Percentiles rank a stretch among this genome's conserved stretches.
phyloP scores from a whole-genome alignment of 2,113 vertebrate species.

The Pangasianodon hypophthalmus region DNA sequence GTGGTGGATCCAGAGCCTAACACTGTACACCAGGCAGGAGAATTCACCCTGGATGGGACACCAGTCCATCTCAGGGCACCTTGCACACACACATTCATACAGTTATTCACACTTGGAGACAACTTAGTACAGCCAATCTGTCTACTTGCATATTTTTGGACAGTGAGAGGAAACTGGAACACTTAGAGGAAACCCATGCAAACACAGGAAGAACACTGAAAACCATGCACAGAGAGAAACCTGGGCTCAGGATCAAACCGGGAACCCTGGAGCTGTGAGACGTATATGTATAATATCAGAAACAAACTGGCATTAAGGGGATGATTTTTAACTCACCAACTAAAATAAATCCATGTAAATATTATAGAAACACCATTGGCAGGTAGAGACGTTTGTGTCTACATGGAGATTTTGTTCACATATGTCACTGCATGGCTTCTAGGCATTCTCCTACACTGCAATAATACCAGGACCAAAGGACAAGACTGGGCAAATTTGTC shows the following conservation, averaged over 20 bases:
- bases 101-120: neutral
- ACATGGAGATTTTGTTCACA: neutral
- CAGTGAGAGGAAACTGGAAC: neutral
- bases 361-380: no score
- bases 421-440: no score
- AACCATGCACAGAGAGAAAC: no score
- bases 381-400: neutral
- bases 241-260: neutral
- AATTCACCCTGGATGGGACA: no score
- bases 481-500: no score
- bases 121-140: neutral
- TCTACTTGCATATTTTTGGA: neutral
- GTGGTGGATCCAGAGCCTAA: no score
- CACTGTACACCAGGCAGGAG: no score
- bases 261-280: neutral
- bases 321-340: neutral
- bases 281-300: neutral
- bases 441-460: no score
- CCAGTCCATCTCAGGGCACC: no score
- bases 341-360: neutral
- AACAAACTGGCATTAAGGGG: neutral
- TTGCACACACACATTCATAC: neutral
- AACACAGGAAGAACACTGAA: neutral
- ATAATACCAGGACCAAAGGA: no score
- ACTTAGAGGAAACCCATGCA: neutral